A percentile compares a stretch with the other conserved stretches of the same genome.
These are phyloP conservation scores for Diorhabda sublineata DNA, from an alignment of 1,140 invertebrate genomes.

Conservation along the genomic window DNA sequence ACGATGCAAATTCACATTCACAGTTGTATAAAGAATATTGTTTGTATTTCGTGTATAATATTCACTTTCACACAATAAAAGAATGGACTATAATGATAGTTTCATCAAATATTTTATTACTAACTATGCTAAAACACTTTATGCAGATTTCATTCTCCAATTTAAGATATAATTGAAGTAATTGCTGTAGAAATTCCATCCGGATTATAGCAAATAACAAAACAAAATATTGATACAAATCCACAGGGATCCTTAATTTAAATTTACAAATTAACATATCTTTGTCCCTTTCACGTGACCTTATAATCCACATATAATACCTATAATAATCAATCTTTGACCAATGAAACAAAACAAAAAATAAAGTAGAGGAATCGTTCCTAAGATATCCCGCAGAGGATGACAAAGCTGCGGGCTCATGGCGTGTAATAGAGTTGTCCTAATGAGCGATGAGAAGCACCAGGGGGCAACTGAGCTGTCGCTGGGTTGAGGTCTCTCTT, in stretches of 20 bases:
- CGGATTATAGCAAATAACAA: not conserved
- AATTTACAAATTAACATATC: not conserved
- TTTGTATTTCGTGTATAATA: no score
- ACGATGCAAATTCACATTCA: no score
- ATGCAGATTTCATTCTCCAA: no score
- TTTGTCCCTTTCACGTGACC: not conserved
- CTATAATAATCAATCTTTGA: not conserved
- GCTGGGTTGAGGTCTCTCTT: constrained; percentile 3
- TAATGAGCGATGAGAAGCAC: constrained; percentile 35
- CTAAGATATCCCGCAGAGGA: constrained; percentile 22
- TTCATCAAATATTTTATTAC: no score
- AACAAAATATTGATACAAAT: not conserved
- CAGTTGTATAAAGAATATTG: no score
- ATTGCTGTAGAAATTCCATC: no score
- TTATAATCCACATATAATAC: not conserved
- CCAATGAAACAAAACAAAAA: not conserved
- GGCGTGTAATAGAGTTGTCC: constrained; percentile 31
- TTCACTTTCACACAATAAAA: no score
- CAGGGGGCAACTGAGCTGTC: constrained; percentile 19
- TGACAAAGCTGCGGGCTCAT: constrained; percentile 29
- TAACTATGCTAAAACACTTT: no score
- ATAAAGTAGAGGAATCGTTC: constrained; percentile 1
- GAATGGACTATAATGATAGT: no score
- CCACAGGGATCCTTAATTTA: not conserved
- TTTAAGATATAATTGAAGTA: no score